These are phyloP conservation scores for Steatocranus sp. DNA, from an alignment of 2,797 vertebrate species.

Conservation along the genomic window DNA sequence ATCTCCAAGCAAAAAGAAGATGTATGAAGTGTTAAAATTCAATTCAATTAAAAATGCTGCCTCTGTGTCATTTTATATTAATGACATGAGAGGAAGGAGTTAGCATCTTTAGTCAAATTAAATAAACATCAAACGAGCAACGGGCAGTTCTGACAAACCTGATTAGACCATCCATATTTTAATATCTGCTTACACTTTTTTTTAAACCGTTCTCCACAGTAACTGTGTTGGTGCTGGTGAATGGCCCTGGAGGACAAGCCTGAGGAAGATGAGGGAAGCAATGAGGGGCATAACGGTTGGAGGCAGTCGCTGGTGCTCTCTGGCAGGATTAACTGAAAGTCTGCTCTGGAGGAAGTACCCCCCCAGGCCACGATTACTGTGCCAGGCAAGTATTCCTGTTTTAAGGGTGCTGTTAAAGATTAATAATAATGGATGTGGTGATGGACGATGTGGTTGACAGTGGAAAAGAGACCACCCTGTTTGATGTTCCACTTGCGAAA, in stretches of 20 bases:
- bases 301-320: background rate
- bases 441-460: fast-evolving
- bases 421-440: background rate
- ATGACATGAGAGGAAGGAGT: conserved; percentile 4
- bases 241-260: background rate
- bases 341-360: background rate
- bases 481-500: background rate
- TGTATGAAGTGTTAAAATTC: background rate
- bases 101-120: background rate
- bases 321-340: background rate
- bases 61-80: background rate
- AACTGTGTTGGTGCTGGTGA: background rate
- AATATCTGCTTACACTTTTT: background rate
- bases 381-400: background rate
- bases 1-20: background rate
- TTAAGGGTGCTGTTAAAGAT: background rate
- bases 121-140: conserved; percentile 15
- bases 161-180: background rate
- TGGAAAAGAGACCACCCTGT: background rate
- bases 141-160: background rate
- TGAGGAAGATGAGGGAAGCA: background rate
- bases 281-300: background rate
- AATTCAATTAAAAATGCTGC: background rate
- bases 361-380: background rate
- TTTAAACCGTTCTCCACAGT: background rate